Conservation (phyloP, 2,797 vertebrate species). For the Apogon talboti region DNA sequence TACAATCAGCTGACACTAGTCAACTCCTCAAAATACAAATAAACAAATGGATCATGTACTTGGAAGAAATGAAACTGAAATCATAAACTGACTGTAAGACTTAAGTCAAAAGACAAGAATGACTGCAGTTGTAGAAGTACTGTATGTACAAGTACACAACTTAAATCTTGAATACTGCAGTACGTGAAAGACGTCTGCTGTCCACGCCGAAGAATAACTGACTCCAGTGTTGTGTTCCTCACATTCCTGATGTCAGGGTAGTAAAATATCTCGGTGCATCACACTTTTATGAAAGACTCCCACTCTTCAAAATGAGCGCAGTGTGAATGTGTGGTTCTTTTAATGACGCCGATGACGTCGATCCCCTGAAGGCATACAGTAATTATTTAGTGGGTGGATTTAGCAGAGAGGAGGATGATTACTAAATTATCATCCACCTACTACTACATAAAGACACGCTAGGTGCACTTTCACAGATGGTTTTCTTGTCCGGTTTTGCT, state of each 20-base stretch:
- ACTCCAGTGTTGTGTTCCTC: constrained; percentile 20
- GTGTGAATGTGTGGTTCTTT: constrained; percentile 48
- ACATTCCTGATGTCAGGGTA: constrained; percentile 24
- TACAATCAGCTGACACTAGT: no score
- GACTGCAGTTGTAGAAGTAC: no score
- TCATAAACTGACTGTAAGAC: no score
- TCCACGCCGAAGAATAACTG: constrained; percentile 11
- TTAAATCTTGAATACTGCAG: no score
- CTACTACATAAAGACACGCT: constrained; percentile 29
- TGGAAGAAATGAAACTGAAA: no score
- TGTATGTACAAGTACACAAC: no score
- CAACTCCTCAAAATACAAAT: no score
- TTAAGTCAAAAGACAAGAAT: no score
- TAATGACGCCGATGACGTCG: constrained; percentile 53
- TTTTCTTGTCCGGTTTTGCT: constrained; percentile 41
- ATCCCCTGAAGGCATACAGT: constrained; percentile 57
- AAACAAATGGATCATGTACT: no score
- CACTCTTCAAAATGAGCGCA: constrained; percentile 49
- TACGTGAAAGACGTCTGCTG: neutral
- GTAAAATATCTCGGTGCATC: constrained; percentile 33
- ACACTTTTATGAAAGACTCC: constrained; percentile 48
- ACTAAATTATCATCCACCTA: constrained; percentile 65
- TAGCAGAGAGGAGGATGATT: constrained; percentile 53
- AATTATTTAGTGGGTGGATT: constrained; percentile 66
- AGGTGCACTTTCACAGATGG: constrained; percentile 43